Evolutionary conservation across 2,888 invertebrate species (phyloP).

Genomic region (Drosophila diplacantha): DNA sequence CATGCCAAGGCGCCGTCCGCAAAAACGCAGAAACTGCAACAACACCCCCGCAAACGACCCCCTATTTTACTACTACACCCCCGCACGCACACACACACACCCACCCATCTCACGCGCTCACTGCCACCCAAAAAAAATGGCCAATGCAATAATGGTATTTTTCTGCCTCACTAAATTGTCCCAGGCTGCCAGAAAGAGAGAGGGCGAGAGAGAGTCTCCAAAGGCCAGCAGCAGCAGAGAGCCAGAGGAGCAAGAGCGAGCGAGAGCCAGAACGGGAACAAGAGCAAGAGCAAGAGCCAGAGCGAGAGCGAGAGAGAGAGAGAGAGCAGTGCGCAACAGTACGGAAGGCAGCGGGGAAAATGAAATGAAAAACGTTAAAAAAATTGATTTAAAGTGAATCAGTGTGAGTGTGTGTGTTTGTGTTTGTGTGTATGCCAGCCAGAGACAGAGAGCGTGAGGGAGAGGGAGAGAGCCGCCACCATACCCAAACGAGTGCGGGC

Average conservation of each 20-base stretch:
- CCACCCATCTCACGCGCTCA: constrained; percentile 2
- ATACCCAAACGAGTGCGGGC: constrained; percentile 16
- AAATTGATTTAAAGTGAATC: constrained; percentile 72
- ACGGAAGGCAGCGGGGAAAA: constrained; percentile 53
- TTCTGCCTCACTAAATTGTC: constrained; percentile 55
- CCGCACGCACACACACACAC: constrained; percentile 3
- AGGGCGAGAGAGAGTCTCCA: neutral
- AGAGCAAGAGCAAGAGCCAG: constrained; percentile 27
- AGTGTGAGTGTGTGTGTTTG: constrained; percentile 20
- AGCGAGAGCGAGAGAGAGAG: constrained; percentile 24
- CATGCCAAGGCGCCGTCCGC: constrained; percentile 61
- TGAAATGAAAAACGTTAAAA: constrained; percentile 71
- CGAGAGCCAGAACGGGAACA: constrained; percentile 18
- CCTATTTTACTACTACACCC: constrained; percentile 6
- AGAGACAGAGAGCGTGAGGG: constrained; percentile 18
- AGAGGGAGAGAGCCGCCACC: neutral
- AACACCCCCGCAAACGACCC: constrained; percentile 14
- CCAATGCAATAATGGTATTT: constrained; percentile 65
- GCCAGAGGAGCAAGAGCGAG: constrained; percentile 22
- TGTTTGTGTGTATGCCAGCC: neutral
- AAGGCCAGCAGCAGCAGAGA: constrained; percentile 1
- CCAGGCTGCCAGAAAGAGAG: constrained; percentile 32
- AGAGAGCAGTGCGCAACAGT: constrained; percentile 61
- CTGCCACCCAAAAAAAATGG: constrained; percentile 14
- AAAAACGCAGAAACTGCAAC: constrained; percentile 24